Evolutionary conservation across 2,888 invertebrate genomes (phyloP).

Genomic region (Cotesia congregata): DNA sequence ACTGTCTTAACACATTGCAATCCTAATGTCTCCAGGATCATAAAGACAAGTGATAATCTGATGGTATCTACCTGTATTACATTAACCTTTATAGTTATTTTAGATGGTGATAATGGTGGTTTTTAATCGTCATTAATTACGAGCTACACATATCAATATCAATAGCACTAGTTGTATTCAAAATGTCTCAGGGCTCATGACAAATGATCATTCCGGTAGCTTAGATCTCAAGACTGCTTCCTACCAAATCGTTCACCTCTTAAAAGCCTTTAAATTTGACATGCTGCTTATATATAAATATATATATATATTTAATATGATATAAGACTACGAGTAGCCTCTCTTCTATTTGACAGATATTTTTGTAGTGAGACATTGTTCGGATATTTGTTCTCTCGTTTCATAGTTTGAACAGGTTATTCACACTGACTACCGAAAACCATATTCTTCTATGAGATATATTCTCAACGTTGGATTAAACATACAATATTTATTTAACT

Average conservation of each 20-base stretch:
- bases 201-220: slow-evolving; percentile 28
- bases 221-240: slow-evolving; percentile 10
- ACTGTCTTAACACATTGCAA: slow-evolving; percentile 8
- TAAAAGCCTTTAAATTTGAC: slow-evolving; percentile 8
- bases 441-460: slow-evolving; percentile 28
- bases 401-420: slow-evolving; percentile 30
- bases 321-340: background rate
- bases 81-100: slow-evolving; percentile 29
- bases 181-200: slow-evolving; percentile 12
- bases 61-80: slow-evolving; percentile 23
- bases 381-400: slow-evolving; percentile 31
- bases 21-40: slow-evolving; percentile 14
- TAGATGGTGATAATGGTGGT: slow-evolving; percentile 17
- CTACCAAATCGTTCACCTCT: slow-evolving; percentile 3
- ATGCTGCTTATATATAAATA: slow-evolving; percentile 7
- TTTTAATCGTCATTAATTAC: slow-evolving; percentile 29
- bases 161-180: background rate
- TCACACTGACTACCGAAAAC: slow-evolving; percentile 36
- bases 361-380: slow-evolving; percentile 37
- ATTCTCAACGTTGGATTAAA: background rate
- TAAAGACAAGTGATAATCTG: slow-evolving; percentile 18
- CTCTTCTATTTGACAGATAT: slow-evolving; percentile 27
- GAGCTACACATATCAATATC: slow-evolving; percentile 12
- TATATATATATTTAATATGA: too few relatives aligned
- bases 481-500: slow-evolving; percentile 12